phyloP scores from a whole-genome alignment of 2,113 vertebrate species.

The Sander vitreus region DNA sequence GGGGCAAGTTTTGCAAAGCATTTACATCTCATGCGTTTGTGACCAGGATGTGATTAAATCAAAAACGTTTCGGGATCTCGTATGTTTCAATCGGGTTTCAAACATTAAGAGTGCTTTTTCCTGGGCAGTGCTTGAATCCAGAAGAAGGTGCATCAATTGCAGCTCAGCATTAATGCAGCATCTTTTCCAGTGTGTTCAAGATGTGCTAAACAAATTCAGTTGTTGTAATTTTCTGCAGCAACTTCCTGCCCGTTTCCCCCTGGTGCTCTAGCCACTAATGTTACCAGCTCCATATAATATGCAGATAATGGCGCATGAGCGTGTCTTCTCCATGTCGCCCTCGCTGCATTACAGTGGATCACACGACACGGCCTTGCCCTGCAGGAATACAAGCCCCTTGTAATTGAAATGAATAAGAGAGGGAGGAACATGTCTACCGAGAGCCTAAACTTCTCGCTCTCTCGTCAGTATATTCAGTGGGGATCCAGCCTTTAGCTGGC shows the following conservation, averaged over 20 bases:
- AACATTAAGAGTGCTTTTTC: slow-evolving; percentile 22
- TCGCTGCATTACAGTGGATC: slow-evolving; percentile 73
- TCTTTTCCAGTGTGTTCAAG: slow-evolving; percentile 12
- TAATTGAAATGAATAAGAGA: slow-evolving; percentile 83
- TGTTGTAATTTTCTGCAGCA: slow-evolving; percentile 37
- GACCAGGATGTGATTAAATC: slow-evolving; percentile 38
- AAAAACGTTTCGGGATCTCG: slow-evolving; percentile 37
- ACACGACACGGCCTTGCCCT: slow-evolving; percentile 79
- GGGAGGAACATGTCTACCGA: slow-evolving; percentile 72
- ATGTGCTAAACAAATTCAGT: slow-evolving; percentile 5
- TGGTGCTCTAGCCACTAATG: slow-evolving; percentile 60
- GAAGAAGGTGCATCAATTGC: slow-evolving; percentile 25
- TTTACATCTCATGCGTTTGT: slow-evolving; percentile 36
- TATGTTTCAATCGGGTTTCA: slow-evolving; percentile 15
- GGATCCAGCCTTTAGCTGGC: slow-evolving; percentile 74
- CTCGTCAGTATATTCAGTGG: slow-evolving; percentile 71
- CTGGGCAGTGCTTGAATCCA: slow-evolving; percentile 26
- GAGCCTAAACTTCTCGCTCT: slow-evolving; percentile 71
- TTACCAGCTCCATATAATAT: slow-evolving; percentile 77
- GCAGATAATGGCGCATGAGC: slow-evolving; percentile 79
- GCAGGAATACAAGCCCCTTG: slow-evolving; percentile 81
- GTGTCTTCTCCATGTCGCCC: slow-evolving; percentile 72
- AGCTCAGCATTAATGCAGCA: not conserved
- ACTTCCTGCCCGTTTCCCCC: slow-evolving; percentile 48
- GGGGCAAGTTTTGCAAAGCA: slow-evolving; percentile 2